Evolutionary conservation across 64 coral and sea anemone species (phyloP), one percentile per base, ranked within the genome.

Genomic region (Porites australiensis): DNA sequence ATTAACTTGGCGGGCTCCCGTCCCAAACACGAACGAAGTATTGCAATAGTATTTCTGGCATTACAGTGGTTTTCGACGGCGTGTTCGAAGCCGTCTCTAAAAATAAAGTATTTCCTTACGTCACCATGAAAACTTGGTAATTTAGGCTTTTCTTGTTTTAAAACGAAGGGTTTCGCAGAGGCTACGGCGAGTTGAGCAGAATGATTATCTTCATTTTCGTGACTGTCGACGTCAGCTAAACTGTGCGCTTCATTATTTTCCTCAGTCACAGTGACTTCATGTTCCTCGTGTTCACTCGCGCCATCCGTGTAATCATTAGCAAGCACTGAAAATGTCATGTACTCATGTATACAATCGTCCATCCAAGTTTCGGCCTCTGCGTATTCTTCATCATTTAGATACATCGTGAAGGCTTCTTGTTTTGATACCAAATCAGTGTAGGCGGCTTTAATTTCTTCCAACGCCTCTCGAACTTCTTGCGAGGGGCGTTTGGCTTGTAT

Each of bases 81-180:
- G 84, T 95, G 81, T 19, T 78, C 46, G 60, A 92, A 92, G 60
- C 86, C 90, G 16, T 74, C 87, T 48, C 79, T 85, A 46, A 95
- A 95, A 61, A 95, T 95, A 51, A 91, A 95, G 8, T 95, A 91
- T 53, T 95, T 70, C 10, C 58, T 10, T 44, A 91, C 89, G 72
- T 91, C 89, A 72, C 94, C 94, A 90, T 91, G 27, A 70, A 95
- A 95, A 18, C 13, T 73, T 45, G 70, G 70, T 13, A 73, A 44
- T 73, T 73, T 73, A 22, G 93, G 93, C 59, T 79, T 95, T 55
- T 95, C 94, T 16, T 90, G 93, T 49, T 91, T 95, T 23, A 92
- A 14, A 45, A 72, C 19, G 9, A 70, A 6, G 23, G 67, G 67
- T 70, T 23, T 70, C 68, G 67, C 9, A 19, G 8, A 19, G 7